Base-by-base conservation (phyloP, 2,888 invertebrate species). In the Mellilla xanthometata region DNA sequence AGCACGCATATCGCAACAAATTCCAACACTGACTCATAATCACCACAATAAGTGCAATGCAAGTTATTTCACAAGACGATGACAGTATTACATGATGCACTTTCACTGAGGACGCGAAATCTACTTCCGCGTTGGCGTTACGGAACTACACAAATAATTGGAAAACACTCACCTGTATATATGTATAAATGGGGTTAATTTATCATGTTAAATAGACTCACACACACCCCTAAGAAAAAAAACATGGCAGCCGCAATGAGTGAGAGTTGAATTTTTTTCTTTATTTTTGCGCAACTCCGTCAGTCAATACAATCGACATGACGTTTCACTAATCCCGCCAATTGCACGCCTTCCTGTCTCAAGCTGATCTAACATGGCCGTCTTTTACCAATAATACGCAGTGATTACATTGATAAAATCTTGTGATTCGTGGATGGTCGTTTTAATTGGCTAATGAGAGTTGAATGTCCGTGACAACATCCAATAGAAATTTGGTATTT, bases 241-340 rank as follows among this genome's bases (percentile, higher is more conserved):
- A 94, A 94, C 94, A 94, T 94, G 94, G 94, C 94, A 93, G 92
- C 85, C 76, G 77, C 72, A 72, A 82, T 71, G 78, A 86, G 81
- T 76, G 78, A 78, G 81, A 83, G 77, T 81, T 73, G 68, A 68
- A 75, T 76, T 69, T 68, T 72, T 69, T 64, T 77, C 28, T 28
- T 28, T 28, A 24, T 70, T 86, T 44, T 81, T 88, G 86, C 90
- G 88, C 87, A 85, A 85, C 85, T 81, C 83, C 81, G 84, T 83
- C 82, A 80, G 78, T 46, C 46, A 47, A 76, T 47, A 72, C 70
- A 12, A 78, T 65, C 72, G 68, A 59, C 72, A 70, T 84, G 86
- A 87, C 84, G 83, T 85, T 74, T 81, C 52, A 43, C 45, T 71
- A 68, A n/a, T 68, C 31, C 55, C 62, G 74, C 88, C 88, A 89